These are phyloP conservation scores for Halocynthia aurantium DNA, from an alignment of 23 tunicate species.

Conservation along the genomic window DNA sequence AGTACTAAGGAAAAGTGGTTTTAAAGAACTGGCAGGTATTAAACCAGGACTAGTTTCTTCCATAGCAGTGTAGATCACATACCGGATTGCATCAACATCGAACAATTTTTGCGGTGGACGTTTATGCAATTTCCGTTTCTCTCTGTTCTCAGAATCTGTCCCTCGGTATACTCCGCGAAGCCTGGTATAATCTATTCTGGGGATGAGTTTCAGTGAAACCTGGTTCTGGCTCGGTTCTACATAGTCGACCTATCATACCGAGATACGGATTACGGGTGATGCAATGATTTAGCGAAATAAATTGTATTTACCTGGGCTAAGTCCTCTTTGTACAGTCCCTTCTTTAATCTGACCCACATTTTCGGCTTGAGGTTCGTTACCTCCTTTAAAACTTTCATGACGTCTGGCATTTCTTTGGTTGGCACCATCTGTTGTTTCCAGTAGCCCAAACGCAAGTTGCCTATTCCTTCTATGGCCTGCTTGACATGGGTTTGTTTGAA, in stretches of 20 bases:
- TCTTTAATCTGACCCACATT: conserved; percentile 97
- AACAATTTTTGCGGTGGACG: conserved; percentile 90
- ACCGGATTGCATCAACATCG: conserved; percentile 85
- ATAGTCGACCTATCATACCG: conserved; percentile 56
- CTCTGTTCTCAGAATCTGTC: conserved; percentile 42
- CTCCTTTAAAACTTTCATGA: conserved; percentile 86
- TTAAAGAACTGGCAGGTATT: background rate
- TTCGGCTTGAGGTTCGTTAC: conserved; percentile 56
- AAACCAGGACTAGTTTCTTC: no score
- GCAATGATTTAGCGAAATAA: background rate
- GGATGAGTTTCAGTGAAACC: conserved; percentile 80
- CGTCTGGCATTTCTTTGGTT: conserved; percentile 98
- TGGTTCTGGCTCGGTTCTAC: conserved; percentile 85
- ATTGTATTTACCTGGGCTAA: conserved; percentile 73
- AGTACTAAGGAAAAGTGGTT: background rate
- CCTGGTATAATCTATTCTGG: conserved; percentile 79
- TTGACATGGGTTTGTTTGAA: conserved; percentile 97
- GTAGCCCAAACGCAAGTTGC: conserved; percentile 73
- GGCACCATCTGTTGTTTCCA: conserved; percentile 98
- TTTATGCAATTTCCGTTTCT: conserved; percentile 40
- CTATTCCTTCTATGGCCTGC: conserved; percentile 96
- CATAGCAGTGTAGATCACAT: background rate
- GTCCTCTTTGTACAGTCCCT: conserved; percentile 91
- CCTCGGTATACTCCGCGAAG: conserved; percentile 53
- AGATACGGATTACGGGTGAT: background rate